These are phyloP conservation scores for Melanotaenia parkinsoni DNA, from an alignment of 2,797 vertebrate genomes.

Conservation along the genomic window DNA sequence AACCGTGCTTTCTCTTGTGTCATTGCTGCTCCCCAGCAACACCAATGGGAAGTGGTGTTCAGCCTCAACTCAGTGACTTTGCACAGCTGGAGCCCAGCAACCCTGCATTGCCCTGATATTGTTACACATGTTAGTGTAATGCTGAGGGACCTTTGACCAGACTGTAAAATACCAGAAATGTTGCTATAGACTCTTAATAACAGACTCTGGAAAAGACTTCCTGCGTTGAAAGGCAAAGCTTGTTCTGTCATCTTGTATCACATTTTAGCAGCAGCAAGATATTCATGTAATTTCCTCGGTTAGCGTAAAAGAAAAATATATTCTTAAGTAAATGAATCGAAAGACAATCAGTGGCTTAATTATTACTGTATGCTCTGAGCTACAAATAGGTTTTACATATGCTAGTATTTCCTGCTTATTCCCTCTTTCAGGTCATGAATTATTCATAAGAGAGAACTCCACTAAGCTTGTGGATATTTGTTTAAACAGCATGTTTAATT, in stretches of 20 bases:
- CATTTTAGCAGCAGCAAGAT: slow-evolving; percentile 37
- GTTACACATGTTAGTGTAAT: slow-evolving; percentile 59
- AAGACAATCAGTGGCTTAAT: slow-evolving; percentile 65
- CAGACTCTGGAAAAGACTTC: slow-evolving; percentile 37
- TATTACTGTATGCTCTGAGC: slow-evolving; percentile 75
- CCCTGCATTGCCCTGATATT: slow-evolving; percentile 61
- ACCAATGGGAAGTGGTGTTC: slow-evolving; percentile 77
- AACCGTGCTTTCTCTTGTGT: slow-evolving; percentile 62
- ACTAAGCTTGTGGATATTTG: slow-evolving; percentile 84
- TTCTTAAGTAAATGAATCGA: slow-evolving; percentile 67
- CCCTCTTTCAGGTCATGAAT: slow-evolving; percentile 71
- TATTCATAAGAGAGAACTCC: slow-evolving; percentile 76
- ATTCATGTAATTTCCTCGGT: slow-evolving; percentile 43
- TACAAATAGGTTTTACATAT: slow-evolving; percentile 78
- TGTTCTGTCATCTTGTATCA: slow-evolving; percentile 31
- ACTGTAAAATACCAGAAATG: slow-evolving; percentile 48
- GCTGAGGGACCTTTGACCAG: slow-evolving; percentile 37
- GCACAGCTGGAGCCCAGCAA: slow-evolving; percentile 76
- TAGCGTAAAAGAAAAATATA: slow-evolving; percentile 50
- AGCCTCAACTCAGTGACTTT: slow-evolving; percentile 66
- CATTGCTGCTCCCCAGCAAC: slow-evolving; percentile 64
- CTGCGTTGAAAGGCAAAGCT: slow-evolving; percentile 26
- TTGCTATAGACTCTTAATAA: not conserved
- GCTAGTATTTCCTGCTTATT: slow-evolving; percentile 76
- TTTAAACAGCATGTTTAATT: slow-evolving; percentile 87